Conservation (phyloP, 2,113 vertebrate species). For the Eira barbara region DNA sequence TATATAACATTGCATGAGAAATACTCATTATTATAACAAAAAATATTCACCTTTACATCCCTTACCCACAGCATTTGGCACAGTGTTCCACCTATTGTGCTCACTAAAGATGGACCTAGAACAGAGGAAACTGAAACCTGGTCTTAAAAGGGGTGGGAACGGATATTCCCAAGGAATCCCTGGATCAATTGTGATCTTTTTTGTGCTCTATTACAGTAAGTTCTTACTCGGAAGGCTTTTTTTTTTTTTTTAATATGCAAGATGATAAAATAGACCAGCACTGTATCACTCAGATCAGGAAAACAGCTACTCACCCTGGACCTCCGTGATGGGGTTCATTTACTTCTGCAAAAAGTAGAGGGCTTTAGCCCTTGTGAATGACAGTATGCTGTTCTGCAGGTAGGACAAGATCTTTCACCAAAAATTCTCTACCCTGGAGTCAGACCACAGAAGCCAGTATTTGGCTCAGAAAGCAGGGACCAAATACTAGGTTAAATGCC, state of each 20-base stretch:
- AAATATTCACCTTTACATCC: neutral
- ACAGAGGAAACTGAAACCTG: constrained; percentile 19
- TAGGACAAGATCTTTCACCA: neutral
- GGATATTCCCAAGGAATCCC: neutral
- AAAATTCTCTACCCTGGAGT: neutral
- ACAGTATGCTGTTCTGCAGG: neutral
- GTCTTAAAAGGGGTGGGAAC: constrained; percentile 30
- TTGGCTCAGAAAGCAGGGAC: neutral
- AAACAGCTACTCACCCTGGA: neutral
- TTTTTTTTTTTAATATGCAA: neutral
- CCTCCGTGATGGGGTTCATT: neutral
- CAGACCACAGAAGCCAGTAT: neutral
- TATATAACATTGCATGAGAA: neutral
- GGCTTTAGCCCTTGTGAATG: neutral
- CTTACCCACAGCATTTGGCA: neutral
- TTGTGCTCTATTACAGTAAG: neutral
- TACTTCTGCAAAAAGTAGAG: neutral
- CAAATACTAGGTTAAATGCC: neutral
- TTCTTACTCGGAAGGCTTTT: neutral
- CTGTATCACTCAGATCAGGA: neutral
- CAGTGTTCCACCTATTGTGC: neutral
- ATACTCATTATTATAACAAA: neutral
- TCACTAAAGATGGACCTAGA: neutral
- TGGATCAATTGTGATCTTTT: neutral
- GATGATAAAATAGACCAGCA: neutral